Evolutionary conservation across 2,888 invertebrate genomes (phyloP).

Genomic region (Pollenia griseotomentosa): DNA sequence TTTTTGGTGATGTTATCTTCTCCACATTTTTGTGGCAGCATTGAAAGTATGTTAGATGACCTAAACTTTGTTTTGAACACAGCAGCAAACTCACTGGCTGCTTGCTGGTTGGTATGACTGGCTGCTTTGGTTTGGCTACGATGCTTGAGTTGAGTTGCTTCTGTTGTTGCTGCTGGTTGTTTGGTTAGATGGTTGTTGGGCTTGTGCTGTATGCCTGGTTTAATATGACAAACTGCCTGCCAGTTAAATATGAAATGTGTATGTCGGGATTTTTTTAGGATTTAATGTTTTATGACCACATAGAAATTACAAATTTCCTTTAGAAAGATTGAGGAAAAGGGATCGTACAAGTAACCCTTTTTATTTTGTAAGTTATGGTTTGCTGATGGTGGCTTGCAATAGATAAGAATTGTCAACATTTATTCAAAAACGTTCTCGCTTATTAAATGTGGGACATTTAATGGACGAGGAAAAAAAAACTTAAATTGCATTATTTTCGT

Average conservation of each 20-base stretch:
- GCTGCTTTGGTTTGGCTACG: conserved; percentile 11
- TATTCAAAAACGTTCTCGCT: conserved; percentile 48
- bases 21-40: conserved; percentile 46
- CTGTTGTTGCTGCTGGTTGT: conserved; percentile 26
- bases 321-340: background rate
- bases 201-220: conserved; percentile 25
- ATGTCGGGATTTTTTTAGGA: conserved; percentile 36
- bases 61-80: conserved; percentile 41
- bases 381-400: conserved; percentile 35
- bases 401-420: conserved; percentile 68
- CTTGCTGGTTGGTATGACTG: conserved; percentile 19
- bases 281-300: conserved; percentile 62
- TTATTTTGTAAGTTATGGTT: conserved; percentile 34
- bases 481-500: conserved; percentile 39
- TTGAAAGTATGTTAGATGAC: conserved; percentile 59
- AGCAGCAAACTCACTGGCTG: conserved; percentile 34
- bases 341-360: conserved; percentile 12
- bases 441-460: conserved; percentile 49
- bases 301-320: conserved; percentile 63
- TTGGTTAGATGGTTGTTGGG: conserved; percentile 3
- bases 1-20: conserved; percentile 59
- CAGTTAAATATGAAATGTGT: conserved; percentile 50
- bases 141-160: conserved; percentile 12
- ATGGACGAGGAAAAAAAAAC: conserved; percentile 38
- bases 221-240: conserved; percentile 62